Conservation (phyloP, 2,113 vertebrate genomes). For the Steatornis caripensis region DNA sequence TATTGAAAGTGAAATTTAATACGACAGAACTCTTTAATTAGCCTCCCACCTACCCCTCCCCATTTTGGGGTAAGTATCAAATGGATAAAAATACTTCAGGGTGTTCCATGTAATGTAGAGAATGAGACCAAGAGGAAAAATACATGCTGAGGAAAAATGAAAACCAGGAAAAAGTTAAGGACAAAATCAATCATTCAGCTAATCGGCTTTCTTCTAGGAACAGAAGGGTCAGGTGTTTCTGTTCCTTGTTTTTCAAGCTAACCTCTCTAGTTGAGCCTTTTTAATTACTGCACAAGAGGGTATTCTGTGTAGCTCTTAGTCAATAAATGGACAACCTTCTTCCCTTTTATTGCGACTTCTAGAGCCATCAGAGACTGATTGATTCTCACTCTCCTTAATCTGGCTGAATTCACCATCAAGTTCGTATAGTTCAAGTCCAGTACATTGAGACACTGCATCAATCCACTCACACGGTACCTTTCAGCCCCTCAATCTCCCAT, state of each 20-base stretch:
- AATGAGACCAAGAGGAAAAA: not conserved
- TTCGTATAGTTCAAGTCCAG: conserved; percentile 24
- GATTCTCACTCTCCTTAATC: conserved; percentile 41
- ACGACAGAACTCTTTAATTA: not conserved
- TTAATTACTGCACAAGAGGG: conserved; percentile 21
- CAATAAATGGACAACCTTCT: conserved; percentile 14
- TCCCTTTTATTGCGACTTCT: conserved; percentile 46
- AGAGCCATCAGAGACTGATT: conserved; percentile 28
- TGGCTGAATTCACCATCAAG: conserved; percentile 24
- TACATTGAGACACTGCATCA: conserved; percentile 40
- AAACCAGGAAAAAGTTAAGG: not conserved
- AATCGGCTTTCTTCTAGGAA: conserved; percentile 37
- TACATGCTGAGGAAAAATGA: not conserved
- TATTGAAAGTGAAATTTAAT: not conserved
- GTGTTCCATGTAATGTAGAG: not conserved
- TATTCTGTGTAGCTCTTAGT: not conserved
- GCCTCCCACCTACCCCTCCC: not conserved
- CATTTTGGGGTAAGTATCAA: not conserved
- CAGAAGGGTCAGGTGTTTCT: not conserved
- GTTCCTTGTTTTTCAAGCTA: conserved; percentile 18
- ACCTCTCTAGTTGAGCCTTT: not conserved
- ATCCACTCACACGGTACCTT: not conserved
- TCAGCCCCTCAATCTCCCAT: not conserved
- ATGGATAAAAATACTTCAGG: not conserved
- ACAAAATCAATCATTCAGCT: conserved; percentile 44